These are phyloP conservation scores for Cariama cristata DNA, from an alignment of 2,113 vertebrate species.

Conservation along the genomic window DNA sequence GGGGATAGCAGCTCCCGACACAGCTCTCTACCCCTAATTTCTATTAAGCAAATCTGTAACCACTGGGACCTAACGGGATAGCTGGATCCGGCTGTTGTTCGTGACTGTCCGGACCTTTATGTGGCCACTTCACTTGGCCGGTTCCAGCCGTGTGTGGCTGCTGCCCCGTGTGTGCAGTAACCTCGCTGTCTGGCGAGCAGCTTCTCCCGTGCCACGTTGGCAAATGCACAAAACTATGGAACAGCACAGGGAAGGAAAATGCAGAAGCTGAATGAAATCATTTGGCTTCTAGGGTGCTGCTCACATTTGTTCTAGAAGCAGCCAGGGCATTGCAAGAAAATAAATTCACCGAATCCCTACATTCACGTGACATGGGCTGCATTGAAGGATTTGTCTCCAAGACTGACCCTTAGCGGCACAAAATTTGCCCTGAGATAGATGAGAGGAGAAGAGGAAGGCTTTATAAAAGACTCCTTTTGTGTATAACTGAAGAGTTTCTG, in stretches of 20 bases:
- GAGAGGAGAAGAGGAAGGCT: background rate
- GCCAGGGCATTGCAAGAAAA: background rate
- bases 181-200: background rate
- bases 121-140: background rate
- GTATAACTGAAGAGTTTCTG: background rate
- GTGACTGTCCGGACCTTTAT: background rate
- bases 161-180: background rate
- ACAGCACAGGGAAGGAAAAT: constrained; percentile 18
- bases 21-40: background rate
- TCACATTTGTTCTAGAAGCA: constrained; percentile 56
- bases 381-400: background rate
- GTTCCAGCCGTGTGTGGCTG: background rate
- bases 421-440: background rate
- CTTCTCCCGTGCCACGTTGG: background rate
- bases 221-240: constrained; percentile 35
- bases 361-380: background rate
- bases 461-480: background rate
- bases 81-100: background rate
- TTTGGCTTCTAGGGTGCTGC: constrained; percentile 27
- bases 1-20: background rate
- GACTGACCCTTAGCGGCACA: background rate
- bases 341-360: background rate
- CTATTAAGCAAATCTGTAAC: too few species aligned
- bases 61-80: rapidly evolving
- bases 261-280: constrained; percentile 13